Evolutionary conservation across 2,888 invertebrate species (phyloP).

Genomic region (Flexamia atlantica): DNA sequence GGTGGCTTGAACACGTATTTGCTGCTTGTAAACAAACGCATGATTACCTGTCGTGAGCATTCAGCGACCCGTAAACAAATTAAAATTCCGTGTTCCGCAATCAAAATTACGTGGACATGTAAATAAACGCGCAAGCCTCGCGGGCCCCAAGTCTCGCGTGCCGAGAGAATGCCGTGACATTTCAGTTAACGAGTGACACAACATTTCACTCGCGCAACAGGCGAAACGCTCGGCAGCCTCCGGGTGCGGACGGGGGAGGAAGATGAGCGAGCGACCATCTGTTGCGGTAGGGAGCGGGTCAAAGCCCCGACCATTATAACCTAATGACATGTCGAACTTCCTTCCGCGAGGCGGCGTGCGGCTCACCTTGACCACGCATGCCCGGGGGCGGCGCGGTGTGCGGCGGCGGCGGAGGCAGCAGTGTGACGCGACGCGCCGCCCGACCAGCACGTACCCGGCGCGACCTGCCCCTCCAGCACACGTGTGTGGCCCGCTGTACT

Average conservation of each 20-base stretch:
- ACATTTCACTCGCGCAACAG: slow-evolving; percentile 8
- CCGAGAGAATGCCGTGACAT: slow-evolving; percentile 14
- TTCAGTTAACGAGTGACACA: slow-evolving; percentile 5
- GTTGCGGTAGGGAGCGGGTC: slow-evolving; percentile 59
- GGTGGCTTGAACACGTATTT: too few species aligned
- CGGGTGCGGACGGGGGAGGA: slow-evolving; percentile 1
- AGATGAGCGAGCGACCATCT: slow-evolving; percentile 2
- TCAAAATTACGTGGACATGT: not conserved
- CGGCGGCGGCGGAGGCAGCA: slow-evolving; percentile 38
- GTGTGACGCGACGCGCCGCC: slow-evolving; percentile 60
- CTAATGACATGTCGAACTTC: slow-evolving; percentile 62
- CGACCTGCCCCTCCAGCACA: not conserved
- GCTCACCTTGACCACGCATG: slow-evolving; percentile 64
- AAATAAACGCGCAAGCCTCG: not conserved
- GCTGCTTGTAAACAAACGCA: too few species aligned
- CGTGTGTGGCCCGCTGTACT: not conserved
- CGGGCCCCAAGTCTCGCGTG: not conserved
- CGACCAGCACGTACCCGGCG: not conserved
- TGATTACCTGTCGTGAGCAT: not conserved
- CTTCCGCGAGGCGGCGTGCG: slow-evolving; percentile 62
- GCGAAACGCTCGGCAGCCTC: not conserved
- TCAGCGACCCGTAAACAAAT: not conserved
- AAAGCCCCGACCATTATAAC: slow-evolving; percentile 62
- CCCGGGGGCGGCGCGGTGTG: slow-evolving; percentile 53
- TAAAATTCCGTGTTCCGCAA: not conserved